These are phyloP conservation scores for Rhipidura dahli DNA, from an alignment of 2,113 vertebrate genomes.

Conservation along the genomic window DNA sequence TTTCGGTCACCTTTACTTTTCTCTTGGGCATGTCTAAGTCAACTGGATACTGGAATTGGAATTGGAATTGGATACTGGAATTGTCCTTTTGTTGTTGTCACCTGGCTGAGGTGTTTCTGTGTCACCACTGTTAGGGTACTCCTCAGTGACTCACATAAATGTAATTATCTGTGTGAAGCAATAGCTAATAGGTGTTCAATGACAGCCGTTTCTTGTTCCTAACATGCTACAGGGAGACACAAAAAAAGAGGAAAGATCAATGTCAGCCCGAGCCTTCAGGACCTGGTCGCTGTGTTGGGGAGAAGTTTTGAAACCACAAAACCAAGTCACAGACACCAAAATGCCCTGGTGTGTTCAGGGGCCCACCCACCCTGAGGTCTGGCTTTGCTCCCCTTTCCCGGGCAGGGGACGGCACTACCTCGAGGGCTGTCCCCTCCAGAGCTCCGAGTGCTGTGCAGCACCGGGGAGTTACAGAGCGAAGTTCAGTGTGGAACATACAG, in stretches of 20 bases:
- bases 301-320: neutral
- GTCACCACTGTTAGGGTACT: neutral
- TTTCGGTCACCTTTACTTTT: neutral
- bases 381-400: neutral
- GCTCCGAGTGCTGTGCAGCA: neutral
- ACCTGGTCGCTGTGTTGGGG: neutral
- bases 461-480: neutral
- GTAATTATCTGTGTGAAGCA: neutral
- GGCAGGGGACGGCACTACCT: neutral
- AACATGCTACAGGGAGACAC: neutral
- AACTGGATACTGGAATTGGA: neutral
- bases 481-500: neutral
- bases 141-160: neutral
- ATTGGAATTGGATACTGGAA: neutral
- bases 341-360: neutral
- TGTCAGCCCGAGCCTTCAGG: neutral
- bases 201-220: neutral
- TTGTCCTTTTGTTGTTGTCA: neutral
- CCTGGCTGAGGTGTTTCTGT: neutral
- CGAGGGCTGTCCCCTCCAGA: fast-evolving
- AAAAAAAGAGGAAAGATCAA: neutral
- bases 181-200: neutral
- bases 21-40: neutral
- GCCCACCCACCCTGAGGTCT: neutral
- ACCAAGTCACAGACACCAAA: neutral